Evolutionary conservation across 2,797 vertebrate species (phyloP), one percentile per base, ranked within the genome.

Genomic region (Meriones psammophilus): DNA sequence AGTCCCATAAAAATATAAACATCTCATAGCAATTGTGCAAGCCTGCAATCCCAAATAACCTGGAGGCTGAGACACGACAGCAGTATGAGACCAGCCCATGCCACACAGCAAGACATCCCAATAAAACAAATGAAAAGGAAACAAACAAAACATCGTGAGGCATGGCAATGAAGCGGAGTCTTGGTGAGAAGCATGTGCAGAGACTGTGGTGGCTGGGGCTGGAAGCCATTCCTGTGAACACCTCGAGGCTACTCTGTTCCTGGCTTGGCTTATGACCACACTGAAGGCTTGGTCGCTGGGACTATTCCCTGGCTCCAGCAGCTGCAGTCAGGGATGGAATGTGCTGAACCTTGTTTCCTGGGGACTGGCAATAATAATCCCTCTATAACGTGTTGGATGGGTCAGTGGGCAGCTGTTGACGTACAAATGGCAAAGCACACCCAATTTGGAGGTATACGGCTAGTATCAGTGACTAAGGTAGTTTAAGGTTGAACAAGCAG

Each of bases 221-320:
- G 39, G 60, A 58, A 10, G 0, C 2, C 33, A 17, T 24, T 1
- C 18, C 12, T 54, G 1, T 89, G 2, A 56, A 13, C n/a, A n/a
- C 36, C 10, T 33, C 0, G 1, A 9, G 4, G 3, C 2, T 5
- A 2, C 0, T 5, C 8, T 42, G 12, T 1, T 24, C 8, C 68
- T 18, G 0, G 56, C 3, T 2, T 15, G 2, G 30, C 3, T 20
- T 17, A 24, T 2, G 13, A 6, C 8, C 0, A 12, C 0, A 1
- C 0, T 24, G 14, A 1, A 24, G 33, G 4, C 9, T 13, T 71
- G 36, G 13, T 3, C 20, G 5, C 42, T 8, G 24, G n/a, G 66
- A 54, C 58, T 56, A 7, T 1, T 14, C 46, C 30, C 24, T 4
- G 42, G 15, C 39, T 28, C 17, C 10, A 66, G 36, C 1, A 71